phyloP scores from a whole-genome alignment of 2,113 vertebrate genomes.

The Gorsachius goisagi region DNA sequence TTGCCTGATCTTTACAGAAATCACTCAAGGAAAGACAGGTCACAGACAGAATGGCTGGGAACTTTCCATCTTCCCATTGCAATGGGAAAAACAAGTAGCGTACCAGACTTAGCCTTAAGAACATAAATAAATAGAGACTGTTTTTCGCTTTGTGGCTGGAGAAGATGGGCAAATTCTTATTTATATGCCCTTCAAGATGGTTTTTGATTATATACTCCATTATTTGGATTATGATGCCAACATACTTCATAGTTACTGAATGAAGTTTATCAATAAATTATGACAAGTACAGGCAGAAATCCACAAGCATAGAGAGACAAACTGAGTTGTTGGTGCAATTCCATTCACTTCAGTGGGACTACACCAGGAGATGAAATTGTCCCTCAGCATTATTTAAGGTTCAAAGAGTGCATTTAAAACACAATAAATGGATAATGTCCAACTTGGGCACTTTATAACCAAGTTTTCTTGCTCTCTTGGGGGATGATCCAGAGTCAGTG shows the following conservation, averaged over 20 bases:
- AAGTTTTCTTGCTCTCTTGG: background rate
- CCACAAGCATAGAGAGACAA: background rate
- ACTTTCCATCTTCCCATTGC: background rate
- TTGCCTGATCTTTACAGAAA: background rate
- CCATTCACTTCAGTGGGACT: background rate
- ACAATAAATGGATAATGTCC: slow-evolving; percentile 11
- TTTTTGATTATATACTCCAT: background rate
- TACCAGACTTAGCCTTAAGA: background rate
- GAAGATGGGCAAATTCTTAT: background rate
- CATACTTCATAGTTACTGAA: background rate
- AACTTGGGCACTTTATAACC: background rate
- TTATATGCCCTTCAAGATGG: background rate
- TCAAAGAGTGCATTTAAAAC: background rate
- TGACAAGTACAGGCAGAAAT: background rate
- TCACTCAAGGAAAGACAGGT: background rate
- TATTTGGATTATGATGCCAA: background rate
- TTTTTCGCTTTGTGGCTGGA: background rate
- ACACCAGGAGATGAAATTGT: background rate
- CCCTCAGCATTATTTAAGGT: slow-evolving; percentile 39
- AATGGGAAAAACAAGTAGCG: background rate
- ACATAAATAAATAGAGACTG: background rate
- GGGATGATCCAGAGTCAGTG: slow-evolving; percentile 36
- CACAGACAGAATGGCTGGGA: background rate
- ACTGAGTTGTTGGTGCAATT: slow-evolving; percentile 14
- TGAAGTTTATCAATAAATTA: background rate